Percentiles rank a stretch among this genome's conserved stretches.
Conservation (phyloP, 2,888 invertebrate genomes). For the Frankliniella intonsa region DNA sequence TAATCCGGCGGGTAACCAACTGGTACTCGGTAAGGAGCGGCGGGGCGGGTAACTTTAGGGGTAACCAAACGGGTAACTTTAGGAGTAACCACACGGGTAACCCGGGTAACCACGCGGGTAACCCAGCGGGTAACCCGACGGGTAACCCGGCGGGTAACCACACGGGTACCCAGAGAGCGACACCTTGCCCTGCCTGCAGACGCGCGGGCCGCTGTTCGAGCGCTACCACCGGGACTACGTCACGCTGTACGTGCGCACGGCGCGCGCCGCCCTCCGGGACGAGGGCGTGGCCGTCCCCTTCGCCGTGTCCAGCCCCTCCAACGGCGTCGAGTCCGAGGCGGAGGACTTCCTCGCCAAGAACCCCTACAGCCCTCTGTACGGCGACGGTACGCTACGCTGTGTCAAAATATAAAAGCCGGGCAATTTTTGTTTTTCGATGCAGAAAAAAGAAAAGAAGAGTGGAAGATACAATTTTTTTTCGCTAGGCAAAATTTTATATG, state of each 20-base stretch:
- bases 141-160: no score
- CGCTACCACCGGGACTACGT: constrained; percentile 72
- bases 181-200: background rate
- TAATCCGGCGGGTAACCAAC: no score
- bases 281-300: constrained; percentile 64
- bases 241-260: constrained; percentile 72
- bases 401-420: background rate
- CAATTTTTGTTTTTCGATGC: constrained; percentile 4
- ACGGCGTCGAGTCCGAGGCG: constrained; percentile 66
- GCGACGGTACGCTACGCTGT: constrained; percentile 67
- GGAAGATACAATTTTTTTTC: background rate
- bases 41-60: no score
- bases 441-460: no score
- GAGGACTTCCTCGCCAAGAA: constrained; percentile 73
- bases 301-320: constrained; percentile 86
- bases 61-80: no score
- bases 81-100: no score
- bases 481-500: background rate
- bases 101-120: no score
- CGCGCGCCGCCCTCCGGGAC: constrained; percentile 59
- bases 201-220: background rate
- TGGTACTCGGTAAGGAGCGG: no score
- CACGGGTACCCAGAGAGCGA: no score
- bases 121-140: no score
- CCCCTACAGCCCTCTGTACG: constrained; percentile 74